A percentile compares a stretch with the other conserved stretches of the same genome.
These are phyloP conservation scores for Petrocephalus microphthalmus DNA, from an alignment of 2,113 vertebrate genomes.

Conservation along the genomic window DNA sequence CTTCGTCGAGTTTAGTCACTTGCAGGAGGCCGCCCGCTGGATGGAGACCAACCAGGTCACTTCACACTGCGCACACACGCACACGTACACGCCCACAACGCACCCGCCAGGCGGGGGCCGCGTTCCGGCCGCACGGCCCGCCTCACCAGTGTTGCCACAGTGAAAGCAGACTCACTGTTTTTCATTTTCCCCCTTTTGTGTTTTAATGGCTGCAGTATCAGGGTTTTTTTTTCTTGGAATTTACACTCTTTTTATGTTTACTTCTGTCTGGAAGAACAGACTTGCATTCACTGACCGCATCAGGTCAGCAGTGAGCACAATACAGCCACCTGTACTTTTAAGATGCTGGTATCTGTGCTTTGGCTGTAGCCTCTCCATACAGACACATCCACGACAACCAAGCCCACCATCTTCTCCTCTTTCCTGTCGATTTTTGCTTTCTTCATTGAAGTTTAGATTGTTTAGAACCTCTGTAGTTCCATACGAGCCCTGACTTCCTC, in stretches of 20 bases:
- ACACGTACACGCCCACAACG: constrained; percentile 46
- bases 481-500: background rate
- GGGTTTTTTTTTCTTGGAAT: background rate
- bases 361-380: background rate
- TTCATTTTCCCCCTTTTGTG: background rate
- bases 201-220: background rate
- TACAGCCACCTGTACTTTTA: background rate
- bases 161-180: constrained; percentile 6
- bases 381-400: constrained; percentile 5
- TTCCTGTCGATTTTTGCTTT: constrained; percentile 1
- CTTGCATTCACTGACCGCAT: constrained; percentile 6
- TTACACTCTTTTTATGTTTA: background rate
- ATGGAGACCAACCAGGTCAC: constrained; percentile 97
- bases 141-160: background rate
- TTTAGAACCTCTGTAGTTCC: background rate
- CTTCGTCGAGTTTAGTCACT: constrained; percentile 96
- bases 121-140: background rate
- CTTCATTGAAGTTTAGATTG: background rate
- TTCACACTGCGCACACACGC: constrained; percentile 74
- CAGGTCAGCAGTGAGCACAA: background rate
- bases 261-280: background rate
- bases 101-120: background rate
- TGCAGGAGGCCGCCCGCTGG: constrained; percentile 91
- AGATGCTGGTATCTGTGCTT: constrained; percentile 11
- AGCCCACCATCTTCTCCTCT: constrained; percentile 5